phyloP scores from a whole-genome alignment of 64 coral and sea anemone genomes.

The Actinia tenebrosa region DNA sequence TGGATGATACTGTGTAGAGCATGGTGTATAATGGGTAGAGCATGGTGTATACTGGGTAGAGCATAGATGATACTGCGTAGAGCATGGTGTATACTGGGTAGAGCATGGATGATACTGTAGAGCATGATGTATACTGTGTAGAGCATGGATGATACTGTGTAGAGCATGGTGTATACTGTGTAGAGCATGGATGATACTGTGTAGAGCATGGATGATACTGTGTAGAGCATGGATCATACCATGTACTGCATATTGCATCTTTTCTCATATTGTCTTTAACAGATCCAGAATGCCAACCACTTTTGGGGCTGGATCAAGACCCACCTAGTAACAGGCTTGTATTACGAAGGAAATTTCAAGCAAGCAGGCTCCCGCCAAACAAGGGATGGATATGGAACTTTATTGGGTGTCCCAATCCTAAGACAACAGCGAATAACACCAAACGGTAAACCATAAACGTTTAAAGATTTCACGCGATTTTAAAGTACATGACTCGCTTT shows the following conservation, averaged over 20 bases:
- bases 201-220: background rate
- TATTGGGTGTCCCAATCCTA: constrained; percentile 51
- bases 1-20: background rate
- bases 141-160: too few species aligned
- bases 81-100: background rate
- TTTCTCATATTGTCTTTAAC: background rate
- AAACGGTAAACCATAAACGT: constrained; percentile 12
- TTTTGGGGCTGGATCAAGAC: constrained; percentile 46
- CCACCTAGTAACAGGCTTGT: background rate
- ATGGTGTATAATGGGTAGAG: background rate
- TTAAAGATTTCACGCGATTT: background rate
- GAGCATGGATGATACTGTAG: too few species aligned
- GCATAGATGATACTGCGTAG: background rate
- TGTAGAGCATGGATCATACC: background rate
- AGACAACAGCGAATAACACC: constrained; percentile 42
- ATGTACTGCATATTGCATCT: background rate
- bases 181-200: background rate
- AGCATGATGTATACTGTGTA: too few species aligned
- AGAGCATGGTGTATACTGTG: background rate
- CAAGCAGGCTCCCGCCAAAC: background rate
- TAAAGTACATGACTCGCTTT: background rate
- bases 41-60: background rate
- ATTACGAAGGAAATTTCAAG: constrained; percentile 18
- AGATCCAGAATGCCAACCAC: constrained; percentile 18
- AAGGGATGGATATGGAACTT: constrained; percentile 31